Percentiles rank a stretch among this genome's conserved stretches.
These are phyloP conservation scores for Noctua janthina DNA, from an alignment of 2,888 invertebrate genomes.

Conservation along the genomic window DNA sequence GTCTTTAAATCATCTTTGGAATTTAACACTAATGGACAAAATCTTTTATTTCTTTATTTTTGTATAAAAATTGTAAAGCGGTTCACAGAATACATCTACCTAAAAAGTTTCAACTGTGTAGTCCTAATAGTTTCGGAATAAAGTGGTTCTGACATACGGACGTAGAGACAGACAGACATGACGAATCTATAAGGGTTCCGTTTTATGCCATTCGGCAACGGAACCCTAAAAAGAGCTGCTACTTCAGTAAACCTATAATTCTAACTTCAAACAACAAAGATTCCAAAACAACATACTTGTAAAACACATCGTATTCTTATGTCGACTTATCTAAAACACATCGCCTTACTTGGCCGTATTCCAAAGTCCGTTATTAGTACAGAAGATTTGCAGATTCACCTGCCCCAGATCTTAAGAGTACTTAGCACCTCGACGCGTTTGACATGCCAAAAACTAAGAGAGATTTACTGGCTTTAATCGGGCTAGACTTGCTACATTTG, in stretches of 20 bases:
- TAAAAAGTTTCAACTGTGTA: too few relatives aligned
- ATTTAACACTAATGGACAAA: too few relatives aligned
- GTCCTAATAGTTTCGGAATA: too few relatives aligned
- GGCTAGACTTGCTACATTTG: constrained; percentile 29
- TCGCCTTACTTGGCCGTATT: constrained; percentile 54
- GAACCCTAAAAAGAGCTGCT: too few relatives aligned
- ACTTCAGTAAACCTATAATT: neutral
- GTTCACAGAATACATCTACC: too few relatives aligned
- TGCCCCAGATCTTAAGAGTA: constrained; percentile 57
- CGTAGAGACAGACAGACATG: too few relatives aligned
- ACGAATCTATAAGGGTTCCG: too few relatives aligned
- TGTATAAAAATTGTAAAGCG: too few relatives aligned
- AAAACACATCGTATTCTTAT: constrained; percentile 29
- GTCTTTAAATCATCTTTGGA: neutral
- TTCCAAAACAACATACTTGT: neutral
- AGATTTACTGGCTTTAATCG: constrained; percentile 34
- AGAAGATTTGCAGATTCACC: constrained; percentile 64
- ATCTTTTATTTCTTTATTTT: too few relatives aligned
- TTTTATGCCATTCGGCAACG: too few relatives aligned
- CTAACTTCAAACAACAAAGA: neutral
- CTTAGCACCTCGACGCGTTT: constrained; percentile 54
- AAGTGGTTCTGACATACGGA: too few relatives aligned
- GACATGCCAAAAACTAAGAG: constrained; percentile 52
- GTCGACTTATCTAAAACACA: constrained; percentile 49
- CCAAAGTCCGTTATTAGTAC: constrained; percentile 59